Evolutionary conservation across 1,140 invertebrate species (phyloP).

Genomic region (Lordiphosa clarofinis): DNA sequence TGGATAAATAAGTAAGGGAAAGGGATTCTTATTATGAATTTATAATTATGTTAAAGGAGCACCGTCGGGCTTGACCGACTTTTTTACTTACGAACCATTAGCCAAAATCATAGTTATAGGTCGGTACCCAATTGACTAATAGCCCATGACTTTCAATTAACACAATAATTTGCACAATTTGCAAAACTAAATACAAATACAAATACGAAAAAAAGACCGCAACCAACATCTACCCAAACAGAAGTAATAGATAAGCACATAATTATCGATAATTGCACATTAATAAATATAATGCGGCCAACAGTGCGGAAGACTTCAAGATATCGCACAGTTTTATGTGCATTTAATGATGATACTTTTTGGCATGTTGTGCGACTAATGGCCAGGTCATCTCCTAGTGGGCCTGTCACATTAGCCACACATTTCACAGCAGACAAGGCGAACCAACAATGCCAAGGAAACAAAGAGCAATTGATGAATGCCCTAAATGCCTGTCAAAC

Average conservation of each 20-base stretch:
- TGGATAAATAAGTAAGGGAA: too few relatives aligned
- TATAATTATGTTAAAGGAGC: neutral
- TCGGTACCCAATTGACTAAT: neutral
- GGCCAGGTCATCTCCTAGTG: slow-evolving; percentile 15
- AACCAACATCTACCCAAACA: neutral
- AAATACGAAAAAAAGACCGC: neutral
- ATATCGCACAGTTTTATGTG: slow-evolving; percentile 25
- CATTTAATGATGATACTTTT: slow-evolving; percentile 50
- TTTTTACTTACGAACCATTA: too few relatives aligned
- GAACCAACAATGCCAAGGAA: slow-evolving; percentile 2
- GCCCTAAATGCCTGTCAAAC: slow-evolving; percentile 27
- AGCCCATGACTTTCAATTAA: slow-evolving; percentile 6
- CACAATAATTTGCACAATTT: slow-evolving; percentile 9
- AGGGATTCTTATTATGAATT: neutral
- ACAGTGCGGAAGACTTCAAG: slow-evolving; percentile 7
- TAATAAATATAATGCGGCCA: slow-evolving; percentile 45
- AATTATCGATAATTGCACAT: slow-evolving; percentile 65
- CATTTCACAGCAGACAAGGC: slow-evolving; percentile 19
- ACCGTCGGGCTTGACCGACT: too few relatives aligned
- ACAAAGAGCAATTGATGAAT: slow-evolving; percentile 40
- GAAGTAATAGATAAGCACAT: slow-evolving; percentile 39
- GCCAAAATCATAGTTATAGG: neutral
- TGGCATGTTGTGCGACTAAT: slow-evolving; percentile 25
- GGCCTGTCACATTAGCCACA: slow-evolving; percentile 37
- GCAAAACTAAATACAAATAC: neutral